Evolutionary conservation across 2,797 vertebrate species (phyloP), one percentile per base, ranked within the genome.

Genomic region (Acanthiza pusilla): DNA sequence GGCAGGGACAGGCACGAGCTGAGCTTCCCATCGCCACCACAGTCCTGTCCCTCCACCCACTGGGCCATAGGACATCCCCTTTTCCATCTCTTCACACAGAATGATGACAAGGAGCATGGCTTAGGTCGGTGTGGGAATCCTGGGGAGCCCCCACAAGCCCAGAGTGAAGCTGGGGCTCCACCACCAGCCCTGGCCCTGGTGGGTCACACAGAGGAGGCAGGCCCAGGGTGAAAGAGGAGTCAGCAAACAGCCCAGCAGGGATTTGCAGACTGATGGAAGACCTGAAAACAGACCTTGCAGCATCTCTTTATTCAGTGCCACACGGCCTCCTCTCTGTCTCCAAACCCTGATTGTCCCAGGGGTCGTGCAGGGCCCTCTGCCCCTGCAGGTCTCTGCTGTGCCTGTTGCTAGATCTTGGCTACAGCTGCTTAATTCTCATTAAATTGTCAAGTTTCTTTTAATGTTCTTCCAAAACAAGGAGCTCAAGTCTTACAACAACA

Each of bases 401-500:
- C 47, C 55, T 3, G 1, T 8, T 68, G n/a, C 48, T 61, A 47
- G 47, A 75, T 22, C 62, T 88, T 25, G 38, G 66, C 47, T 87
- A 29, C 0, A 5, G 27, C 18, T 53, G 12, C 48, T 58, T 71
- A 74, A 65, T 88, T 89, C 62, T 72, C 48, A 54, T 66, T 65
- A 61, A 89, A 91, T 3, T 60, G 12, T 5, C n/a, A 29, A 65
- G 11, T 42, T 92, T 55, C 62, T 76, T 93, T 75, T 89, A 29
- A 70, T 72, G 66, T 75, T 65, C 68, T 84, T 83, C 79, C 82
- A 92, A 84, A 93, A 86, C n/a, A 65, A 66, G 86, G 81, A 83
- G 25, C 8, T 72, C 62, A 36, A 80, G 48, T n/a, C 62, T 92
- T 78, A 78, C 38, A 74, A 54, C 22, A 87, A 27, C 21, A 51